Evolutionary conservation across 2,797 vertebrate genomes (phyloP).

Genomic region (Gobio occitaniae): DNA sequence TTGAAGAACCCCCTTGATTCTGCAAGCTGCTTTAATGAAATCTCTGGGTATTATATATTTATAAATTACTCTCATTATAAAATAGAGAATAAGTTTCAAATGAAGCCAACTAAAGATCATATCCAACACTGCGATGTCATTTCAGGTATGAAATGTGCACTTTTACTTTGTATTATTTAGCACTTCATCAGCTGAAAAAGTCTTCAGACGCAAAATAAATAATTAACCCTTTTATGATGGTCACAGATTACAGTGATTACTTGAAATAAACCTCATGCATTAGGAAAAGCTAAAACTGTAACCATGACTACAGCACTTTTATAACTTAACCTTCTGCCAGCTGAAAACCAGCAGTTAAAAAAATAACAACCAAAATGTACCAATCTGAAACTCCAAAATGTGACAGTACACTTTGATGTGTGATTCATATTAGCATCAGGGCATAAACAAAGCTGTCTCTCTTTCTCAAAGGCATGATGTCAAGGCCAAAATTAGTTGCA

Average conservation of each 20-base stretch:
- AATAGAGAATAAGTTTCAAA: not conserved
- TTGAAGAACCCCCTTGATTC: conserved; percentile 16
- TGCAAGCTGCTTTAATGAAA: conserved; percentile 34
- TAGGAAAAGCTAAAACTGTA: conserved; percentile 8
- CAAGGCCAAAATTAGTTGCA: not conserved
- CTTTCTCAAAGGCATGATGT: not conserved
- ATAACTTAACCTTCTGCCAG: not conserved
- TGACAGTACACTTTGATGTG: not conserved
- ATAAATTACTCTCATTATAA: conserved; percentile 21
- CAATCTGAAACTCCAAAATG: not conserved
- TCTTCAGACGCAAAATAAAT: not conserved
- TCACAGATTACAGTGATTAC: conserved; percentile 11
- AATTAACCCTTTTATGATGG: not conserved
- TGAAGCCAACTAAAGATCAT: not conserved
- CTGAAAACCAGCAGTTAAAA: not conserved
- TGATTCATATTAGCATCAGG: not conserved
- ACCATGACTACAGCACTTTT: conserved; percentile 19
- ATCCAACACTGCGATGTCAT: not conserved
- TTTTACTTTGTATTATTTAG: not conserved
- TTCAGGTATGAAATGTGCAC: not conserved
- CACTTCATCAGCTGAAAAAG: not conserved
- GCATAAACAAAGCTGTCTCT: not conserved
- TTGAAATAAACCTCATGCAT: not conserved
- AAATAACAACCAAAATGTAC: not conserved
- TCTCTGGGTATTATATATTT: conserved; percentile 4